These are phyloP conservation scores for Platorchestia sp. DNA, from an alignment of 1,140 invertebrate genomes.

Conservation along the genomic window DNA sequence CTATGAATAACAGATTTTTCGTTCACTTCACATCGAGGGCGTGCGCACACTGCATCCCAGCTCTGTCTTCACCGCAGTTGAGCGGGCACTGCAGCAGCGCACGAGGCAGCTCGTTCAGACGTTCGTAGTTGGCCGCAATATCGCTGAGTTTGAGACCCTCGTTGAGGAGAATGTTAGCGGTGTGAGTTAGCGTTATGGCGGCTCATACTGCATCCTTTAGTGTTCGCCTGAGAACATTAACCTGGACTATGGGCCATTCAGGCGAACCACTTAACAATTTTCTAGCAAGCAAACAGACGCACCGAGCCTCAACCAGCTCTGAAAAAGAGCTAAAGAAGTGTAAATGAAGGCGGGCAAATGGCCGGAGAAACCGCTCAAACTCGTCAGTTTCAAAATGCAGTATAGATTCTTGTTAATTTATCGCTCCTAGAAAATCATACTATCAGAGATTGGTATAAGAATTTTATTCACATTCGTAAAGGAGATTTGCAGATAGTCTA, in stretches of 20 bases:
- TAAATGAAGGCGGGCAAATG: conserved; percentile 38
- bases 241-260: conserved; percentile 51
- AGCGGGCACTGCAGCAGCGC: background rate
- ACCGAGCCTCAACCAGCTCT: conserved; percentile 7
- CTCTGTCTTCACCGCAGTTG: background rate
- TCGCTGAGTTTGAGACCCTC: conserved; percentile 43
- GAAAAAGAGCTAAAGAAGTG: conserved; percentile 47
- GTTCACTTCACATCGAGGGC: background rate
- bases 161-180: conserved; percentile 29
- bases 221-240: conserved; percentile 41
- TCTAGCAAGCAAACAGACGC: conserved; percentile 44
- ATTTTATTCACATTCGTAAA: background rate
- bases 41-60: background rate
- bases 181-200: conserved; percentile 35
- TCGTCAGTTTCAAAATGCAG: conserved; percentile 2
- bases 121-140: conserved; percentile 16
- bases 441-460: background rate
- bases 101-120: background rate
- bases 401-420: background rate
- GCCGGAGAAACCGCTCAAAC: background rate
- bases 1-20: background rate
- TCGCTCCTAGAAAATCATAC: background rate
- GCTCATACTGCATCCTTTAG: conserved; percentile 44
- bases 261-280: conserved; percentile 54
- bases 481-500: background rate